phyloP scores from a whole-genome alignment of 2,113 vertebrate species.

The Calypte anna region DNA sequence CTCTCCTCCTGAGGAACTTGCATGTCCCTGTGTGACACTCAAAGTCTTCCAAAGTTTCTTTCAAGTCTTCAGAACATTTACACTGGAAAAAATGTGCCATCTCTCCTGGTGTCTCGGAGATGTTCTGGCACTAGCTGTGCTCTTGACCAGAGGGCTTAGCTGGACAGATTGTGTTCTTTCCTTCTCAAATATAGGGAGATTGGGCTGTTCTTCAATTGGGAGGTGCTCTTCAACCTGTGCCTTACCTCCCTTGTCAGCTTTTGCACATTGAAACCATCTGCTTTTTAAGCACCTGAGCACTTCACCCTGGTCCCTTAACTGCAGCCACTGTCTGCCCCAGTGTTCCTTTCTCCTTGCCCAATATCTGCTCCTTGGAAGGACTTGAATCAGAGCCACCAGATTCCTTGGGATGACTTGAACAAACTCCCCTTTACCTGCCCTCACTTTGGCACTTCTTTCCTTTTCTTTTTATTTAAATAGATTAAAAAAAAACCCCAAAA shows the following conservation, averaged over 20 bases:
- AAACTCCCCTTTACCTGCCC: neutral
- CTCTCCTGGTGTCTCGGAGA: neutral
- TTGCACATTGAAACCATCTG: neutral
- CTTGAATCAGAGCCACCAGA: neutral
- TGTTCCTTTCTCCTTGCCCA: neutral
- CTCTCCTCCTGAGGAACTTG: neutral
- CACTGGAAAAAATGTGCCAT: neutral
- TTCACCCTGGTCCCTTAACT: neutral
- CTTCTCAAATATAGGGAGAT: neutral
- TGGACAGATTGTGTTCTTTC: neutral
- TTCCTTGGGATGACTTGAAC: neutral
- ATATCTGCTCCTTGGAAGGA: neutral
- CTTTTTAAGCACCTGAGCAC: neutral
- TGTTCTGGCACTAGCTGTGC: rapidly evolving
- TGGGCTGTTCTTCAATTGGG: neutral
- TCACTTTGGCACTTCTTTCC: neutral
- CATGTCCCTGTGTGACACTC: rapidly evolving
- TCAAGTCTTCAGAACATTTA: neutral
- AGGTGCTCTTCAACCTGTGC: neutral
- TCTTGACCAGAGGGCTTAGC: neutral
- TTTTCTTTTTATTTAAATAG: neutral
- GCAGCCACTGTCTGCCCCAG: neutral
- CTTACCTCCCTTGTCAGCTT: neutral
- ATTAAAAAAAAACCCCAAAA: rapidly evolving
- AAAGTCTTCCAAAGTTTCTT: neutral